Percentiles rank a stretch among this genome's conserved stretches.
Conservation (phyloP, 2,113 vertebrate genomes). For the Muntiacus muntjak region DNA sequence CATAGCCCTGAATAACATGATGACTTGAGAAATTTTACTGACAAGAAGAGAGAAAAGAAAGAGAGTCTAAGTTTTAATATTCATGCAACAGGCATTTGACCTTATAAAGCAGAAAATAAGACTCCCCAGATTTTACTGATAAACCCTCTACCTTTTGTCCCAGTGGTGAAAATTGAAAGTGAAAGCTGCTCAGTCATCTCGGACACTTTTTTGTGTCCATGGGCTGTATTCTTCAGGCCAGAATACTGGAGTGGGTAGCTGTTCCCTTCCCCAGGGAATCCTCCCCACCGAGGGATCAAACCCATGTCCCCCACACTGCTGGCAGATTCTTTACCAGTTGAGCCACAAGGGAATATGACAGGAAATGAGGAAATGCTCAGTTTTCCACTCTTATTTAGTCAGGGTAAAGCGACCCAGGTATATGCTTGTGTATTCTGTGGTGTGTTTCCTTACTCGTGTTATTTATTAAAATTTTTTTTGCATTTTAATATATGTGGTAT, state of each 20-base stretch:
- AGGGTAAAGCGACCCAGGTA: too few species aligned
- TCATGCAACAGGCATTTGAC: too few species aligned
- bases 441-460: background rate
- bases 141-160: background rate
- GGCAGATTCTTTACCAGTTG: background rate
- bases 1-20: background rate
- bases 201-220: background rate
- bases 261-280: background rate
- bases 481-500: background rate
- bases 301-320: fast-evolving
- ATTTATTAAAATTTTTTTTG: background rate
- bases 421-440: background rate
- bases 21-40: background rate
- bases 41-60: background rate
- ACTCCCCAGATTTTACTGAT: background rate
- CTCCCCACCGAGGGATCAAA: background rate
- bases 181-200: background rate
- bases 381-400: background rate
- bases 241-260: background rate
- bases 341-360: background rate
- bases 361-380: background rate
- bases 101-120: too few species aligned
- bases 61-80: too few species aligned
- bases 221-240: background rate
- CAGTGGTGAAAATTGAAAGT: background rate